Evolutionary conservation across 2,888 invertebrate species (phyloP), one percentile per base, ranked within the genome.

Genomic region (Hedychridium roseum): DNA sequence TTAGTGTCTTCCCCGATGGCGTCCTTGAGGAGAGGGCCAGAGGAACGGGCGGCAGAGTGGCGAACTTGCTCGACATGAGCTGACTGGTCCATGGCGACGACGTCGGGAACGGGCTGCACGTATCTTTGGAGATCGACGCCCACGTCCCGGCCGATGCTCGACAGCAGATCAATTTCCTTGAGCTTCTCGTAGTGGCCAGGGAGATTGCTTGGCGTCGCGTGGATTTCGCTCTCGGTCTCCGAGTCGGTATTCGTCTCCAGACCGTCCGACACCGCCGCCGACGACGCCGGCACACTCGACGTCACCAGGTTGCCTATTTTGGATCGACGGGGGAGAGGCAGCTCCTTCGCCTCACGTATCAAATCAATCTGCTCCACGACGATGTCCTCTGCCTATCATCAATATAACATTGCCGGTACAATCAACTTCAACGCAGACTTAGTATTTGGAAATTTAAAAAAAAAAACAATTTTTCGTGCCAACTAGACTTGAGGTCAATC

Each of bases 51-150:
- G 43, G 50, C n/a, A 3, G 31, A 55, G 6, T 27, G 51, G 37
- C 38, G 64, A 1, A 57, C 27, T n/a, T n/a, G n/a, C n/a, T 3
- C 28, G 16, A 14, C 57, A 30, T 54, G 64, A 35, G 50, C 47
- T 21, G 51, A 57, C 42, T 0, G 63, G 37, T 78, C 75, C 76
- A 77, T 76, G 12, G 74, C 75, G 7, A 78, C 69, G n/a, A 78
- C 72, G 68, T 78, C 78, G 11, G 78, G 78, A 27, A 79, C 73
- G 16, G 74, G 70, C 43, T 76, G 76, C 12, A 75, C 74, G 71
- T 75, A 76, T 50, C 75, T 76, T 21, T 74, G 74, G 30, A 76
- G 66, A 45, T 76, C 74, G 40, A 72, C 69, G 15, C 73, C 74
- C 49, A 75, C 74, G 46, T 70, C 73, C 4, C 69, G 70, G 16